Evolutionary conservation across 2,113 vertebrate species (phyloP).

Genomic region (Dromiciops gliroides): DNA sequence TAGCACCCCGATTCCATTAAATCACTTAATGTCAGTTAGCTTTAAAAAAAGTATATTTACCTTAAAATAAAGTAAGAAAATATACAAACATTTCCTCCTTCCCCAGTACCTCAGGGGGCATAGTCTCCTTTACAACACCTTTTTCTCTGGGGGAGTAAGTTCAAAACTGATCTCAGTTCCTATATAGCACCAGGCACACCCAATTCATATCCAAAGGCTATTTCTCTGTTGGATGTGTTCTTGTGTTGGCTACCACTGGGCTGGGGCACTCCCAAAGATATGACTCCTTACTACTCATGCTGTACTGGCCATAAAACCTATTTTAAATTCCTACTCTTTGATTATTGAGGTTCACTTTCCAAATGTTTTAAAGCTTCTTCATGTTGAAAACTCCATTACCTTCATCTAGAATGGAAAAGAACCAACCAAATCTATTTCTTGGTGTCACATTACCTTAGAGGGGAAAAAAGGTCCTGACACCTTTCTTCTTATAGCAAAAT

Average conservation of each 20-base stretch:
- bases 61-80: background rate
- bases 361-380: background rate
- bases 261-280: too few relatives aligned
- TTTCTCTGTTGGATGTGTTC: background rate
- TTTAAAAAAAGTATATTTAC: background rate
- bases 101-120: background rate
- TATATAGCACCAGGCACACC: background rate
- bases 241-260: background rate
- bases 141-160: background rate
- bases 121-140: background rate
- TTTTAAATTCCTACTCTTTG: background rate
- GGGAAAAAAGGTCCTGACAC: background rate
- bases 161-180: background rate
- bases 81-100: background rate
- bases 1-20: background rate
- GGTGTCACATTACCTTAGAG: background rate
- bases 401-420: background rate
- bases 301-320: background rate
- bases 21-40: background rate
- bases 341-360: background rate
- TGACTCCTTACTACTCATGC: background rate
- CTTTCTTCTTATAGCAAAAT: background rate
- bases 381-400: background rate
- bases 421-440: background rate
- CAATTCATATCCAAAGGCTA: background rate